Evolutionary conservation across 1,140 invertebrate genomes (phyloP).

Genomic region (Trichonephila clavata): DNA sequence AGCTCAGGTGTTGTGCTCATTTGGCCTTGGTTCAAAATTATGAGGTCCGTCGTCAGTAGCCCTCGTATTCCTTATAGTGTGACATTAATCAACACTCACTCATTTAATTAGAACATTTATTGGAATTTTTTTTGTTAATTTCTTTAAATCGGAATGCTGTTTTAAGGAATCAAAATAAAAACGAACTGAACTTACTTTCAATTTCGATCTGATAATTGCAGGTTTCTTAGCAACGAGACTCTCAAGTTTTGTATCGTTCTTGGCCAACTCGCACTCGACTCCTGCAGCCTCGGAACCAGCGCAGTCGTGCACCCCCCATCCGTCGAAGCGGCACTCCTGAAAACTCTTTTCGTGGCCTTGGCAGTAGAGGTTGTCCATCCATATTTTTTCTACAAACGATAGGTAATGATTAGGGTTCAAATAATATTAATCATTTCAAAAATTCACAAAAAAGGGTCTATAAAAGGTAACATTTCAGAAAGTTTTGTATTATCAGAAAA

Average conservation of each 20-base stretch:
- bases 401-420: background rate
- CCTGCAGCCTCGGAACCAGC: constrained; percentile 78
- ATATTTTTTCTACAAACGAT: constrained; percentile 85
- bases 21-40: too few relatives aligned
- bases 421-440: too few relatives aligned
- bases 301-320: constrained; percentile 92
- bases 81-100: too few relatives aligned
- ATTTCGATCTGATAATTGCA: constrained; percentile 36
- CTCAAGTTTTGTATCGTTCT: background rate
- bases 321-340: constrained; percentile 88
- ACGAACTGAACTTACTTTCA: background rate
- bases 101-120: background rate
- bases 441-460: too few relatives aligned
- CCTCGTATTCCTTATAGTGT: too few relatives aligned
- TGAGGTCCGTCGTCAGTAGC: too few relatives aligned
- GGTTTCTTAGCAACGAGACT: constrained; percentile 26
- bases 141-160: background rate
- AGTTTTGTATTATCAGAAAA: too few relatives aligned
- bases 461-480: too few relatives aligned
- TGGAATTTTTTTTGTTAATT: background rate
- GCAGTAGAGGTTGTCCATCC: constrained; percentile 95
- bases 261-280: constrained; percentile 72
- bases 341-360: constrained; percentile 89
- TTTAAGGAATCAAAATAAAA: background rate
- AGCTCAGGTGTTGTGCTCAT: too few relatives aligned